Percentiles rank a stretch among this genome's conserved stretches.
phyloP scores from a whole-genome alignment of 2,888 invertebrate species.

The Hirtodrosophila confusa region DNA sequence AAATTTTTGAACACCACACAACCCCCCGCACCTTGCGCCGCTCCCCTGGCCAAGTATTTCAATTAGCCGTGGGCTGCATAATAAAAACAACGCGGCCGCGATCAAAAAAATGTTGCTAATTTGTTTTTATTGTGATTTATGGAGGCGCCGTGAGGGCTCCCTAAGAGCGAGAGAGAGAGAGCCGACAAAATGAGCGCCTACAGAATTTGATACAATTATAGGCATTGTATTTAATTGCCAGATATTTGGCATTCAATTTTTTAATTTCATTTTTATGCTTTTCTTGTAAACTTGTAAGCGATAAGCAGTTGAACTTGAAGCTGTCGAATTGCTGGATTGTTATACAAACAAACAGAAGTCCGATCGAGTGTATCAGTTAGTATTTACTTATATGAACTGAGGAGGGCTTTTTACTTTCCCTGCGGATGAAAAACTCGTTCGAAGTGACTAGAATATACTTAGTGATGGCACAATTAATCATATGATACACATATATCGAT shows the following conservation, averaged over 20 bases:
- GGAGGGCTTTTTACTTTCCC: no score
- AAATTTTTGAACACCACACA: slow-evolving; percentile 46
- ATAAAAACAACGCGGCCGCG: slow-evolving; percentile 22
- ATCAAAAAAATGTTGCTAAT: slow-evolving; percentile 71
- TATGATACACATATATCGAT: no score
- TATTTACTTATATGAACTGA: no score
- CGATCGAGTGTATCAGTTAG: slow-evolving; percentile 27
- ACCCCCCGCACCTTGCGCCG: not conserved
- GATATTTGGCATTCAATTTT: not conserved
- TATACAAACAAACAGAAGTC: not conserved
- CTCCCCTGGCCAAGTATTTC: slow-evolving; percentile 52
- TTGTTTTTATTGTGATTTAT: slow-evolving; percentile 78
- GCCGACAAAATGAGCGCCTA: not conserved
- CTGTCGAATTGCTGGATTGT: not conserved
- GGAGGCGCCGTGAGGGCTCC: slow-evolving; percentile 22
- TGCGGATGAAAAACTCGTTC: no score
- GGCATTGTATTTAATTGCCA: slow-evolving; percentile 32
- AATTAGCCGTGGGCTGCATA: slow-evolving; percentile 58
- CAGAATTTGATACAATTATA: slow-evolving; percentile 43
- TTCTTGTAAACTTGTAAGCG: not conserved
- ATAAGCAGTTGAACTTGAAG: slow-evolving; percentile 29
- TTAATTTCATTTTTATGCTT: not conserved
- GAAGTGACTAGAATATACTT: no score
- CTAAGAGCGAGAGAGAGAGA: not conserved
- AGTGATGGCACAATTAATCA: no score